Base-by-base conservation (phyloP, 1,140 invertebrate genomes). In the Ceratitis capitata region DNA sequence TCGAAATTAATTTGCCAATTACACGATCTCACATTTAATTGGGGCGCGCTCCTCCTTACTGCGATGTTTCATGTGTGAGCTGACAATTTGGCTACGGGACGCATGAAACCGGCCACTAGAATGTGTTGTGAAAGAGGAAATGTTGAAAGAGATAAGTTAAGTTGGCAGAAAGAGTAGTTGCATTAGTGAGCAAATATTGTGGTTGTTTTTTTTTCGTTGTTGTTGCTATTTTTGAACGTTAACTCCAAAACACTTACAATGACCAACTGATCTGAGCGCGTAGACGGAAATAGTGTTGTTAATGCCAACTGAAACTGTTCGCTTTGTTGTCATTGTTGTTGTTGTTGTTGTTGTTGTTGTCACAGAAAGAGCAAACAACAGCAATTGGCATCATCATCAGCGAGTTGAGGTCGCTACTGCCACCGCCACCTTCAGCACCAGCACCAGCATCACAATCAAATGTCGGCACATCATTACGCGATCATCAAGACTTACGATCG, bases 1-100 rank as follows among this genome's bases (percentile, higher is more conserved):
- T 90, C 89, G 89, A 91, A 91, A 91, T 91, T 91, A 91, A 91
- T 91, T 91, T 91, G 90, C 90, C 89, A 91, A 91, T 91, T 91
- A 91, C 90, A 91, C 89, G 90, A 91, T 91, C 90, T 89, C 88
- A 91, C 89, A 91, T 91, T 91, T 91, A 91, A 91, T 91, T 91
- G 90, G 90, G 88, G 85, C 39, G 69, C 69, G 39, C 35, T 78
- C 35, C 90, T 90, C 88, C 87, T 87, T 88, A 51, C 47, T n/a
- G n/a, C 82, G 23, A 45, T 9, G 10, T 56, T 82, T 58, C 74
- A 87, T 86, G 86, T 10, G 26, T 51, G 35, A 26, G 84, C 78
- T n/a, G 9, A 49, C 32, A 32, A 49, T 58, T 42, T 69, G 45
- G 84, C n/a, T n/a, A n/a, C 58, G 53, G 61, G 61, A 69, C 32